Conservation (phyloP, 2,797 vertebrate species). For the Brachyrhaphis roseni region DNA sequence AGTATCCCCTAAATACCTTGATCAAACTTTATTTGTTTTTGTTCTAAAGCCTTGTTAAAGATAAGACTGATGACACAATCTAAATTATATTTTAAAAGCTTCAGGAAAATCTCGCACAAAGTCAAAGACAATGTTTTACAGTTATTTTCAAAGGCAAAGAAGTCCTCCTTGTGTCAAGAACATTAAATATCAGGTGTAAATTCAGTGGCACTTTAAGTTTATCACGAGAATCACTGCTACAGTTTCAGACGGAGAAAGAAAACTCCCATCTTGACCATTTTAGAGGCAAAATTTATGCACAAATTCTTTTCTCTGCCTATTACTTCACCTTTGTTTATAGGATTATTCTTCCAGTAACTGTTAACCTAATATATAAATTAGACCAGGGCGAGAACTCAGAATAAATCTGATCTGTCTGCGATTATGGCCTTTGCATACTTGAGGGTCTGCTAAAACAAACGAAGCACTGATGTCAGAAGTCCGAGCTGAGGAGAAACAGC, state of each 20-base stretch:
- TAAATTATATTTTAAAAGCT: background rate
- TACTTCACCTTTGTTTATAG: conserved; percentile 83
- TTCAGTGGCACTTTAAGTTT: conserved; percentile 30
- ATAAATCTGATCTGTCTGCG: conserved; percentile 85
- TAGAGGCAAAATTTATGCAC: conserved; percentile 48
- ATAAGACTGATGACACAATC: conserved; percentile 1
- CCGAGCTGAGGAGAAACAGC: conserved; percentile 84
- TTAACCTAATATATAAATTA: conserved; percentile 86
- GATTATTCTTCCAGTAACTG: conserved; percentile 82
- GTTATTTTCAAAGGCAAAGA: conserved; percentile 13
- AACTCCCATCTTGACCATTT: conserved; percentile 53
- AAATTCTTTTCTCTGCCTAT: conserved; percentile 64
- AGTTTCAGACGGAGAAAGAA: conserved; percentile 40
- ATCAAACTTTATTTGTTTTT: conserved; percentile 2
- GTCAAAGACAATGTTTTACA: conserved; percentile 10
- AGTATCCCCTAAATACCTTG: background rate
- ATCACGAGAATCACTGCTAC: conserved; percentile 49
- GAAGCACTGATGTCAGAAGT: conserved; percentile 86
- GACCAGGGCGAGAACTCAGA: conserved; percentile 66
- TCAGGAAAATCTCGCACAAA: background rate
- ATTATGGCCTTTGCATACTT: conserved; percentile 92
- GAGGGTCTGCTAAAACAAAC: conserved; percentile 92
- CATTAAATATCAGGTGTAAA: conserved; percentile 20
- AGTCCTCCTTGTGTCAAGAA: background rate
- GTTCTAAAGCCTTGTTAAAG: background rate